Base-by-base conservation (phyloP, 2,797 vertebrate species). In the Falco cherrug region DNA sequence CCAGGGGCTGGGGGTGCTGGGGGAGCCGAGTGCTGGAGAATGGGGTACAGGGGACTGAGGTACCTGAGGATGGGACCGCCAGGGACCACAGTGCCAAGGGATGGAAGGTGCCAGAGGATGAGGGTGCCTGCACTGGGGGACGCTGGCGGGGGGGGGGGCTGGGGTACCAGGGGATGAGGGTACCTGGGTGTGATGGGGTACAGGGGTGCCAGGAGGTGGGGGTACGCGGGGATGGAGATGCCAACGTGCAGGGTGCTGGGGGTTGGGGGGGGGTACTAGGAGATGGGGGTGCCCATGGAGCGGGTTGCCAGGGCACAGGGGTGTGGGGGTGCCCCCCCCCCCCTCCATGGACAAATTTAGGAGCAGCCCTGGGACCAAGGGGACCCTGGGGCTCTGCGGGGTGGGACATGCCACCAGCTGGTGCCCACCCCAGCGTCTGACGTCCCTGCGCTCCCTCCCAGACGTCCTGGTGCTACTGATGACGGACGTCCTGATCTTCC, bases 381-480 rank as follows among this genome's bases (percentile, higher is more conserved):
- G 33, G 8, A 4, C n/a, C 33, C 16, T 4, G 41, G 39, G 56
- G 17, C 39, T 68, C n/a, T 28, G 65, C 1, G 8, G 39, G 45
- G 28, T 35, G 57, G 50, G 43, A 35, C 35, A 7, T 1, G 3
- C 26, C 54, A 7, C 10, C 21, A 3, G 35, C 61, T 35, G 5
- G 4, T 37, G 3, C 39, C 28, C 33, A 2, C n/a, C 56, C 21
- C 54, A 7, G 17, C 39, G 1, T 13, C 53, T 54, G 31, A 3
- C 25, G 1, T 5, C 13, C 45, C 14, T 25, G 7, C 4, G 11
- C 76, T 33, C 87, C 87, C 7, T 7, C 68, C 12, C 97, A 98
- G 99, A 99, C 53, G 98, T 99, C 19, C 98, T 99, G 83, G 98
- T 99, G 91, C 95, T 99, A 96, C 97, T 99, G 96, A 97, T 98